A percentile compares a stretch with the other conserved stretches of the same genome.
Evolutionary conservation across 2,113 vertebrate genomes (phyloP).

Genomic region (Jacana jacana): DNA sequence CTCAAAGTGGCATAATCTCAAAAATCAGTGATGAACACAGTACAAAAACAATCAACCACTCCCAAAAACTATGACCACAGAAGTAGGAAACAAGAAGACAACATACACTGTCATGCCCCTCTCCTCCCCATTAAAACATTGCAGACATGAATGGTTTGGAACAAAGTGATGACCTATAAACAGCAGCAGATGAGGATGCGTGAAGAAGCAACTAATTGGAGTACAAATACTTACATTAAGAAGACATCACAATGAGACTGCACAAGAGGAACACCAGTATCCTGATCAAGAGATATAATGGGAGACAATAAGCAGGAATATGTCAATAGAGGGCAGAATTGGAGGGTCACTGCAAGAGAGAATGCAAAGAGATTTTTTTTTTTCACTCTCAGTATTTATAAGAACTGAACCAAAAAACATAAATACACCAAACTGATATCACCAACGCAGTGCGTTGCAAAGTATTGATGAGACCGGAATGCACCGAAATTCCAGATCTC

Average conservation of each 20-base stretch:
- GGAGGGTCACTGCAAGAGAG: constrained; percentile 18
- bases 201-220: constrained; percentile 37
- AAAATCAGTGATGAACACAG: background rate
- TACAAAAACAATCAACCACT: background rate
- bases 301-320: constrained; percentile 55
- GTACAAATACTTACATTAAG: constrained; percentile 55
- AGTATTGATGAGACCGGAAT: background rate
- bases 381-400: background rate
- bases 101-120: background rate
- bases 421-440: background rate
- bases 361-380: constrained; percentile 18
- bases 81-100: constrained; percentile 44
- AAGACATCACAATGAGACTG: constrained; percentile 56
- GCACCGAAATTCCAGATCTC: background rate
- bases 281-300: constrained; percentile 62
- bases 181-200: background rate
- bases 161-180: constrained; percentile 18
- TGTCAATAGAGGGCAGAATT: constrained; percentile 42
- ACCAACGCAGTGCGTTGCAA: background rate
- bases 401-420: background rate
- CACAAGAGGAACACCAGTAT: constrained; percentile 47
- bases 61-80: constrained; percentile 32
- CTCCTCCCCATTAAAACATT: background rate
- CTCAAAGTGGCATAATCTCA: background rate
- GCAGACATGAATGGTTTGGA: constrained; percentile 14